Conservation (phyloP, 2,113 vertebrate species). For the Vulpes ferrilata region DNA sequence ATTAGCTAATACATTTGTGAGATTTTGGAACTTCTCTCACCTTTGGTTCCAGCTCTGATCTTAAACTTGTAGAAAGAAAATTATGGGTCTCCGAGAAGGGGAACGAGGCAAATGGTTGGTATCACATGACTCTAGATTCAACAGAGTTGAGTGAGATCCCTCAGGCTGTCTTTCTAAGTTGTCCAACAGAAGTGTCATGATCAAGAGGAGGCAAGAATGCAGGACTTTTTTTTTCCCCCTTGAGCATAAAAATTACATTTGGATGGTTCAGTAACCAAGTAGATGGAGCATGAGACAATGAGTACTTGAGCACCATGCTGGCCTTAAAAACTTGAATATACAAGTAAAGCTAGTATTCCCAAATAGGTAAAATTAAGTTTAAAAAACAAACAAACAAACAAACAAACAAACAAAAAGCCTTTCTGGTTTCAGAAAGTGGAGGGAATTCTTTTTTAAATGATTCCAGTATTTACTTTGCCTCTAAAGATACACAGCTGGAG, state of each 20-base stretch:
- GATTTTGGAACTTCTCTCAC: neutral
- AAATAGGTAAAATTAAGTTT: constrained; percentile 23
- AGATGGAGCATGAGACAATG: neutral
- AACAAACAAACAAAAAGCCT: neutral
- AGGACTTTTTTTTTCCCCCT: no score
- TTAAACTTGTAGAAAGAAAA: constrained; percentile 14
- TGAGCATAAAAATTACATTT: neutral
- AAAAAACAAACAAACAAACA: neutral
- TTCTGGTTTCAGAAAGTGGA: neutral
- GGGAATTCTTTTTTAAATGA: neutral
- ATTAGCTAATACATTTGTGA: neutral
- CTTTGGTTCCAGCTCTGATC: neutral
- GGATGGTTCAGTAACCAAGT: neutral
- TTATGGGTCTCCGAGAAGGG: neutral
- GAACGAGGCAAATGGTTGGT: neutral
- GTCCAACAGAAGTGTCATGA: neutral
- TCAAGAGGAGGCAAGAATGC: neutral
- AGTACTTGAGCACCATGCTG: neutral
- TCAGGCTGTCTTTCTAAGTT: neutral
- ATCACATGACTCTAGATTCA: neutral
- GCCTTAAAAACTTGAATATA: neutral
- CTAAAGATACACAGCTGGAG: constrained; percentile 9
- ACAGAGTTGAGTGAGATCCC: neutral
- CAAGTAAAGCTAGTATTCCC: neutral
- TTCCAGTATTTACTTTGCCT: constrained; percentile 40